These are phyloP conservation scores for Euwallacea similis DNA, from an alignment of 1,140 invertebrate genomes.

Conservation along the genomic window DNA sequence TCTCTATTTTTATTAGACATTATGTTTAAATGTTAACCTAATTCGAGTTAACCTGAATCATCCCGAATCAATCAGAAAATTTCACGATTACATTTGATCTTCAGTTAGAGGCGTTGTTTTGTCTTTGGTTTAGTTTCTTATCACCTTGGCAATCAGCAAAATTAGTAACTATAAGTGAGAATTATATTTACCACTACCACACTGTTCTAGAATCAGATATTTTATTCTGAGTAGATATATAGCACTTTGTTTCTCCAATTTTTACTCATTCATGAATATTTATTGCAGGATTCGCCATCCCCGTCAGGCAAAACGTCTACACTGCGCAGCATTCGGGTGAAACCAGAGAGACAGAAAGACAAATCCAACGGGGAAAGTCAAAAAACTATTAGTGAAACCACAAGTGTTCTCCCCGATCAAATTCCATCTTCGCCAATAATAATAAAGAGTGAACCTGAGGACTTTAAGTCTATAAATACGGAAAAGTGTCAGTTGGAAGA, in stretches of 20 bases:
- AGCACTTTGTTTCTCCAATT: neutral
- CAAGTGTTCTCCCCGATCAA: neutral
- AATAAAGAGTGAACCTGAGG: slow-evolving; percentile 30
- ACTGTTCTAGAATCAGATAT: too few species aligned
- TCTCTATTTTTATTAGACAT: too few species aligned
- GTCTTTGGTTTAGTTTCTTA: too few species aligned
- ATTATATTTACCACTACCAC: too few species aligned
- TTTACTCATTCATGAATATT: neutral
- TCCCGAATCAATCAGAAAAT: too few species aligned
- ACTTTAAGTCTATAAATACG: slow-evolving; percentile 19
- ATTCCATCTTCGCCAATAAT: neutral
- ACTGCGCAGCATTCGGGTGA: slow-evolving; percentile 63
- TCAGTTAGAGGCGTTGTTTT: too few species aligned
- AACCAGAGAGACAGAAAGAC: slow-evolving; percentile 58
- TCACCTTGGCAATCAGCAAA: too few species aligned
- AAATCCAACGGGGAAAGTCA: slow-evolving; percentile 19
- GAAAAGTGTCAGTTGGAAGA: slow-evolving; percentile 10
- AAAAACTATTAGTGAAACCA: slow-evolving; percentile 9
- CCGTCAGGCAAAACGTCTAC: slow-evolving; percentile 58
- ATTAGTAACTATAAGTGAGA: too few species aligned
- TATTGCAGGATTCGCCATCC: slow-evolving; percentile 41
- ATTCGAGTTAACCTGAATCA: too few species aligned
- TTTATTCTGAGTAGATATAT: neutral
- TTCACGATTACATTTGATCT: too few species aligned
- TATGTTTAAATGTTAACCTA: too few species aligned